Evolutionary conservation across 2,888 invertebrate genomes (phyloP).

Genomic region (Stenodema calcarata): DNA sequence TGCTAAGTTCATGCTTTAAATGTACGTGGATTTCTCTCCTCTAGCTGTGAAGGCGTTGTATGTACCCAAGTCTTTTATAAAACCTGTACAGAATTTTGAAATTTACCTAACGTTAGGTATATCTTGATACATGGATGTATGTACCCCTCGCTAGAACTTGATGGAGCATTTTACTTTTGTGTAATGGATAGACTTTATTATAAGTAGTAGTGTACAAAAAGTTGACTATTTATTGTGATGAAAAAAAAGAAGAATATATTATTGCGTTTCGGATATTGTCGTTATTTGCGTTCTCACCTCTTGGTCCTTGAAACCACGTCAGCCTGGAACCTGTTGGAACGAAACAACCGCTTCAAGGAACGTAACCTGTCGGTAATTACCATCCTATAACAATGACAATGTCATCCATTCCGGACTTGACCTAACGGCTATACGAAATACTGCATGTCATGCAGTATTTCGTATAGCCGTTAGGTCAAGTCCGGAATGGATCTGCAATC

Average conservation of each 20-base stretch:
- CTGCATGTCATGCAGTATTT: too few relatives aligned
- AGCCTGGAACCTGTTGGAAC: too few relatives aligned
- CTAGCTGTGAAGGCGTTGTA: not conserved
- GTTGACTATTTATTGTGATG: conserved; percentile 28
- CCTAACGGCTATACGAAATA: too few relatives aligned
- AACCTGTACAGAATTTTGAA: not conserved
- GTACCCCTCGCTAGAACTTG: conserved; percentile 1
- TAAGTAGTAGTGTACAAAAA: conserved; percentile 25
- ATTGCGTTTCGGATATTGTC: conserved; percentile 23
- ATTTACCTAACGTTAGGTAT: not conserved
- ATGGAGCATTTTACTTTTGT: conserved; percentile 19
- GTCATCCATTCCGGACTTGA: too few relatives aligned
- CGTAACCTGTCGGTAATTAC: too few relatives aligned
- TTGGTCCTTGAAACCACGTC: too few relatives aligned
- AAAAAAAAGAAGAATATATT: conserved; percentile 17
- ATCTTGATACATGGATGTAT: conserved; percentile 20
- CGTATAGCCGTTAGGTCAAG: too few relatives aligned
- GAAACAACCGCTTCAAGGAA: too few relatives aligned
- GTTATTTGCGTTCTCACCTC: not conserved
- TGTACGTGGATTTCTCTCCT: not conserved
- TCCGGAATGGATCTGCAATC: too few relatives aligned
- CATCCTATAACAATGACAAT: too few relatives aligned
- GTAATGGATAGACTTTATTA: not conserved
- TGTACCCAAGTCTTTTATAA: not conserved
- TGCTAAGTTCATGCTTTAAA: not conserved